Evolutionary conservation across 2,888 invertebrate genomes (phyloP).

Genomic region (Orthonychiurus folsomi): DNA sequence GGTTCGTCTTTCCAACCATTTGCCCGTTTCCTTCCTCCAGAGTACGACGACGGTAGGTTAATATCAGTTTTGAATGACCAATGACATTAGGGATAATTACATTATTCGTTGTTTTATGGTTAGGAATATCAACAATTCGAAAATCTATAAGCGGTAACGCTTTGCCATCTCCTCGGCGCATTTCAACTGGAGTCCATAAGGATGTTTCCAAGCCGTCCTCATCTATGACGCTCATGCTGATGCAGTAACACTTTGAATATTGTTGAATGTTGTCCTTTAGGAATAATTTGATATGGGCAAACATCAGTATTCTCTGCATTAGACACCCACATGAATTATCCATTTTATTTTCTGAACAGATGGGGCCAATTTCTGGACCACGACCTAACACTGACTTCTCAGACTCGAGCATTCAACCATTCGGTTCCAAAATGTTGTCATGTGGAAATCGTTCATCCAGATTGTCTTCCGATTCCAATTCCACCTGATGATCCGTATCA

Average conservation of each 20-base stretch:
- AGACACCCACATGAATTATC: not conserved
- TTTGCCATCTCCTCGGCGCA: conserved; percentile 36
- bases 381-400: conserved; percentile 56
- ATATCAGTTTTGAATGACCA: conserved; percentile 3
- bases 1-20: conserved; percentile 75
- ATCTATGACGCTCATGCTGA: conserved; percentile 66
- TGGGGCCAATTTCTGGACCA: conserved; percentile 86
- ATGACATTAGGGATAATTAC: not conserved
- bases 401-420: conserved; percentile 37
- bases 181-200: conserved; percentile 35
- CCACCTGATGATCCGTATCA: conserved; percentile 35
- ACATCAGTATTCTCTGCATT: no score
- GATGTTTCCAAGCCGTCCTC: conserved; percentile 44
- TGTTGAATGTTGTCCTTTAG: no score
- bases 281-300: no score
- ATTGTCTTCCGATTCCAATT: conserved; percentile 66
- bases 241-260: conserved; percentile 62
- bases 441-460: conserved; percentile 56
- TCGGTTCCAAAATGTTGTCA: conserved; percentile 38
- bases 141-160: conserved; percentile 33
- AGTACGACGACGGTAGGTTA: conserved; percentile 64
- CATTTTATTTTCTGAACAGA: conserved; percentile 17
- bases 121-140: no score
- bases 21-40: conserved; percentile 67
- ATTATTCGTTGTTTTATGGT: no score